Conservation (phyloP, 2,113 vertebrate genomes). For the Siniperca knerii region DNA sequence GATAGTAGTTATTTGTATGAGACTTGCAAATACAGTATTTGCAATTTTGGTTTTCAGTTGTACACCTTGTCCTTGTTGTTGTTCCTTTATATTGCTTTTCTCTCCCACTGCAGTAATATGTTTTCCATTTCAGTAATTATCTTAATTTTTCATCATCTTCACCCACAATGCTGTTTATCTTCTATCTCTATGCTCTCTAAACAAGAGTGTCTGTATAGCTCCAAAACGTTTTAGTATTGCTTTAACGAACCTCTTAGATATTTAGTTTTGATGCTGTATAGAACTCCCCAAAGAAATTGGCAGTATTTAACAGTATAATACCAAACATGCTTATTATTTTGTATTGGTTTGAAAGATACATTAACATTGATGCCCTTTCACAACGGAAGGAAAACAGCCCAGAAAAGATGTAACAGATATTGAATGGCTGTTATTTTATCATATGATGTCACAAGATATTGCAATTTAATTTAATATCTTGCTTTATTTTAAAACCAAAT, state of each 20-base stretch:
- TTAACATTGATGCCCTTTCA: too few relatives aligned
- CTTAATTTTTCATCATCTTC: neutral
- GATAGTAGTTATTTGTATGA: slow-evolving; percentile 34
- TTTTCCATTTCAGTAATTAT: neutral
- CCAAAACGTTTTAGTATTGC: slow-evolving; percentile 40
- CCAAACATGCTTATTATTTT: neutral
- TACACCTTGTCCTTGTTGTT: slow-evolving; percentile 21
- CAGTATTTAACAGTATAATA: neutral
- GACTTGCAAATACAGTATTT: slow-evolving; percentile 54
- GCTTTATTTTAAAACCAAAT: neutral
- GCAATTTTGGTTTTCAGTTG: slow-evolving; percentile 45
- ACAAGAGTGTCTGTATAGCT: slow-evolving; percentile 27
- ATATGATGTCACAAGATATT: neutral
- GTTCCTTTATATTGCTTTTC: neutral
- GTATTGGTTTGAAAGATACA: too few relatives aligned
- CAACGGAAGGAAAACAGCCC: neutral
- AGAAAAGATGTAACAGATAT: neutral
- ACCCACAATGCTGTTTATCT: neutral
- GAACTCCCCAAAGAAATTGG: neutral
- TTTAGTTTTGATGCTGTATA: slow-evolving; percentile 30
- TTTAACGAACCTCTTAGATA: slow-evolving; percentile 33
- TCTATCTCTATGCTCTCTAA: neutral
- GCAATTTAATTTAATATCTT: neutral
- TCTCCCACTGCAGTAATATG: neutral
- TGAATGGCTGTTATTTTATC: neutral